Base-by-base conservation (phyloP, 2,797 vertebrate species). In the Cyprinodon diabolis region DNA sequence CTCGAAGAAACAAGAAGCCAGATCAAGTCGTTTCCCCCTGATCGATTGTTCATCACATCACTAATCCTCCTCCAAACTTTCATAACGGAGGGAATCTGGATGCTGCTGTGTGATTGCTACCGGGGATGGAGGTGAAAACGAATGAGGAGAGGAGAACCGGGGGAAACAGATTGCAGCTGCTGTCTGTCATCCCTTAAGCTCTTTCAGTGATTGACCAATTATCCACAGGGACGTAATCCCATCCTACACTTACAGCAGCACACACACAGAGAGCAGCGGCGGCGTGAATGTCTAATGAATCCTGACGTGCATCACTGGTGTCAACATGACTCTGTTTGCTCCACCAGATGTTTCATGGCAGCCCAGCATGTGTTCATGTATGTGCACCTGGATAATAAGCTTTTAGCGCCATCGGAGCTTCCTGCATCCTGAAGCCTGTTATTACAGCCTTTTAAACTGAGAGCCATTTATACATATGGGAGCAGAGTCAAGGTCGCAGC, bases 221-320 rank as follows among this genome's bases (percentile, higher is more conserved):
- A 84, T 73, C 73, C 70, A 37, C 60, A 68, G 72, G 1, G 71
- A 52, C 71, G 49, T 71, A 80, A 74, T 76, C 77, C 81, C 66
- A 51, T 67, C 54, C 57, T 51, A 14, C 84, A 67, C 25, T 43
- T 4, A 15, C 40, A 30, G 68, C 14, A 23, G 51, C 8, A 47
- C 45, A 11, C 11, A 4, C 9, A 47, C 45, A 47, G 8, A 9
- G 45, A 55, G 54, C 54, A 23, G 54, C n/a, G n/a, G 21, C 55
- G 7, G 55, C n/a, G 37, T 67, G 70, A 21, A 68, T 13, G 51
- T 66, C 58, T 47, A 37, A 0, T 5, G 2, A 75, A 68, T 37
- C 48, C 56, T 72, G 51, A 76, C 67, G 10, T 51, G 21, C 19
- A 30, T 13, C 63, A 21, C 23, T 17, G 21, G n/a, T 66, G 71